Base-by-base conservation (phyloP, 2,797 vertebrate genomes). In the Manis javanica region DNA sequence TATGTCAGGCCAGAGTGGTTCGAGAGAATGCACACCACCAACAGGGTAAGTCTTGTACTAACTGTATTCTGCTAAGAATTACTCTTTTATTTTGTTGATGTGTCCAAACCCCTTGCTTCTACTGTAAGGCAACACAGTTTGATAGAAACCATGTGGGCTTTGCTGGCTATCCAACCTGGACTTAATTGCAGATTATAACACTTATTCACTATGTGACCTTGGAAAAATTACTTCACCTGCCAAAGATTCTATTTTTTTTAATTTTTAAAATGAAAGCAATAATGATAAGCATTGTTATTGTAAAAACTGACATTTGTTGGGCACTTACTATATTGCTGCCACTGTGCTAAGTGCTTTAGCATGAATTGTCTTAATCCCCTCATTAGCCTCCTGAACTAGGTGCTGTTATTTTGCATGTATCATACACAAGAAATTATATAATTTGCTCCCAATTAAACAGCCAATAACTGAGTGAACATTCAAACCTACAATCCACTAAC, bases 241-340 rank as follows among this genome's bases (percentile, higher is more conserved):
- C 53, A 82, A 69, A 64, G n/a, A 72, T 72, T 64, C 15, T 78
- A 19, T 39, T 71, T 64, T 94, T 46, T 95, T 87, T 53, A 31
- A 94, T n/a, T 53, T 92, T 55, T 72, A 55, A 94, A 90, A 66
- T 61, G 51, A 82, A 97, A 74, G 68, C 10, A n/a, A 19, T 49
- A 55, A 83, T 90, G 64, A 46, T 87, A 21, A 57, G 14, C 26
- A 71, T 69, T 86, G n/a, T 55, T 59, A 34, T 82, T 68, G n/a
- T 66, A 49, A 96, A 77, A 74, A 26, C 81, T 90, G 49, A 57
- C n/a, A 88, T 78, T 95, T 93, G 4, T 49, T 57, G 49, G 29
- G 11, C 11, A 85, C n/a, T 75, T 96, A 66, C 19, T 95, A n/a
- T 68, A 83, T 78, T 87, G 34, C 64, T 34, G 16, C n/a, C 29